Evolutionary conservation across 2,113 vertebrate species (phyloP).

Genomic region (Cyanocitta stelleri): DNA sequence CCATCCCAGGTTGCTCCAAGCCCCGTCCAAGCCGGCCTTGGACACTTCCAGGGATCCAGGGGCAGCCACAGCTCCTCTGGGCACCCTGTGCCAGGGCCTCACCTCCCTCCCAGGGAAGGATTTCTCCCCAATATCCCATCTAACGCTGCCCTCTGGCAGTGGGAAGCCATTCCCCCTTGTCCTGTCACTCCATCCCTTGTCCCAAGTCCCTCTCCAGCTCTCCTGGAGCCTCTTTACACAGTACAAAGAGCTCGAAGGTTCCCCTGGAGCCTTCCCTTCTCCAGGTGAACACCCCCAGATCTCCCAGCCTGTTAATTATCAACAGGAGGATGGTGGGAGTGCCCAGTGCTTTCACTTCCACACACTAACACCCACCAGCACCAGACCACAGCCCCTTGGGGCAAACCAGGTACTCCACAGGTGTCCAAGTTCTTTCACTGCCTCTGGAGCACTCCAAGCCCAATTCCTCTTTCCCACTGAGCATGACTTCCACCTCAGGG

Average conservation of each 20-base stretch:
- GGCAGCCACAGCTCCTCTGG: neutral
- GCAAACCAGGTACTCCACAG: neutral
- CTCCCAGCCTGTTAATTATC: neutral
- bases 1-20: neutral
- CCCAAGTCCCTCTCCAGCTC: neutral
- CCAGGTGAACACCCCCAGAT: neutral
- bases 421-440: neutral
- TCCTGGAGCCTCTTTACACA: neutral
- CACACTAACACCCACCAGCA: neutral
- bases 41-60: neutral
- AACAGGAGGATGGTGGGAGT: neutral
- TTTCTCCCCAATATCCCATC: neutral
- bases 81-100: neutral
- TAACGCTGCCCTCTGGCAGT: too few species aligned
- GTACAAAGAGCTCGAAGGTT: neutral
- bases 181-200: neutral
- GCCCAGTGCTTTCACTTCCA: too few species aligned
- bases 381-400: neutral
- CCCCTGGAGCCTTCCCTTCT: neutral
- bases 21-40: rapidly evolving
- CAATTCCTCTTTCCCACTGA: neutral
- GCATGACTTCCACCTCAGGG: rapidly evolving
- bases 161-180: neutral
- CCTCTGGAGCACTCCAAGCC: neutral
- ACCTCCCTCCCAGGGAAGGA: rapidly evolving